A percentile compares a stretch with the other conserved stretches of the same genome.
These are phyloP conservation scores for Panthera uncia DNA, from an alignment of 2,113 vertebrate species.

Conservation along the genomic window DNA sequence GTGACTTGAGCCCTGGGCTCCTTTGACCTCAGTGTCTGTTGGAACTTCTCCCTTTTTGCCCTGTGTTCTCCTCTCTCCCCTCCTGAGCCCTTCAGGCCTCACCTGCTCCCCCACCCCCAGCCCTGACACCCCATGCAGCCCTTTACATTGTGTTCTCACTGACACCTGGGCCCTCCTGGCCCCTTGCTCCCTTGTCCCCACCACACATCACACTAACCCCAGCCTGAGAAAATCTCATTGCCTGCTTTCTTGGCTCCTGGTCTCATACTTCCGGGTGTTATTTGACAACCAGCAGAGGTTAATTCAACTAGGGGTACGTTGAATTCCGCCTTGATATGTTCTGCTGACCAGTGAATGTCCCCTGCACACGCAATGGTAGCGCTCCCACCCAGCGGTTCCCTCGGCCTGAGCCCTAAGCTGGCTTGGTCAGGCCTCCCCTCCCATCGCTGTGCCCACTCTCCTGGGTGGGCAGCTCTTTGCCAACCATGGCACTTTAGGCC, in stretches of 20 bases:
- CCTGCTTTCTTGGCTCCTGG: background rate
- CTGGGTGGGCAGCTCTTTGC: background rate
- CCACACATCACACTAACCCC: background rate
- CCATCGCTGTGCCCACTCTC: background rate
- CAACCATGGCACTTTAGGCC: too few relatives aligned
- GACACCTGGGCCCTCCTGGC: background rate
- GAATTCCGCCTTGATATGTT: too few relatives aligned
- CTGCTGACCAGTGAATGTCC: background rate
- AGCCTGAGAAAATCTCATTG: background rate
- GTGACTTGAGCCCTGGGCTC: background rate
- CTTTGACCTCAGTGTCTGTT: accelerated
- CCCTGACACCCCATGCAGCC: background rate
- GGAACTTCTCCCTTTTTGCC: too few relatives aligned
- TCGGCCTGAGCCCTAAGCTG: background rate
- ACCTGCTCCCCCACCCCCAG: too few relatives aligned
- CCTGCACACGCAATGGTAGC: accelerated
- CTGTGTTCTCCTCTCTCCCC: background rate
- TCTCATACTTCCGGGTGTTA: background rate
- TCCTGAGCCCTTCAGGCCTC: background rate
- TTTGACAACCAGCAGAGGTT: background rate
- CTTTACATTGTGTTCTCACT: background rate
- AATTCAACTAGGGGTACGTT: background rate
- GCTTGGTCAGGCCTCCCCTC: too few relatives aligned
- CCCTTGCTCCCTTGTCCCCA: background rate
- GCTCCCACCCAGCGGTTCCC: background rate